phyloP scores from a whole-genome alignment of 2,888 invertebrate genomes.

The Eilema caniola region DNA sequence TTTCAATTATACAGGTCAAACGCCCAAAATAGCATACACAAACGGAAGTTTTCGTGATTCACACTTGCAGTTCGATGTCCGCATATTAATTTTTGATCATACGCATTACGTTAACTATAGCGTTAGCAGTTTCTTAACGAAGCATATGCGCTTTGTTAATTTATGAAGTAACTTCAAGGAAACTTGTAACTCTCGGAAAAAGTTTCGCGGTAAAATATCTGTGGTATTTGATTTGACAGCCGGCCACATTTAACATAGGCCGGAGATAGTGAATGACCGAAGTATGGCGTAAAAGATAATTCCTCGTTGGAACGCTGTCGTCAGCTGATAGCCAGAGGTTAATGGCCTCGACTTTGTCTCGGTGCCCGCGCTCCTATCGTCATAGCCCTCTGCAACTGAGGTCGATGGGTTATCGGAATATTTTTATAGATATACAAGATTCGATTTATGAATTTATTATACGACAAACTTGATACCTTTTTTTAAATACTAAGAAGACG shows the following conservation, averaged over 20 bases:
- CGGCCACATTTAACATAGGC: constrained; percentile 29
- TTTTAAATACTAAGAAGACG: not conserved
- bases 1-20: constrained; percentile 67
- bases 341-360: constrained; percentile 83
- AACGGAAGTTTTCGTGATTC: constrained; percentile 73
- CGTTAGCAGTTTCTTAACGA: not conserved
- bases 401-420: constrained; percentile 79
- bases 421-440: constrained; percentile 58
- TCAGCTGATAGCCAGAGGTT: constrained; percentile 84
- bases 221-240: constrained; percentile 42
- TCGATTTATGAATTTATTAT: constrained; percentile 32
- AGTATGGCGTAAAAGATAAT: constrained; percentile 80
- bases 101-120: constrained; percentile 19
- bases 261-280: constrained; percentile 73
- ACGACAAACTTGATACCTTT: not conserved
- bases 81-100: constrained; percentile 43
- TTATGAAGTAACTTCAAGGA: constrained; percentile 24
- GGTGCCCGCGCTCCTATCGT: constrained; percentile 75
- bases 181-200: constrained; percentile 20
- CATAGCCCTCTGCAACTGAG: constrained; percentile 63
- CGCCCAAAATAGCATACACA: constrained; percentile 67
- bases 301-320: constrained; percentile 79
- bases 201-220: constrained; percentile 10
- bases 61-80: constrained; percentile 62
- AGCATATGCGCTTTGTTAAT: constrained; percentile 3